These are phyloP conservation scores for Helleia helle DNA, from an alignment of 2,888 invertebrate genomes.

Conservation along the genomic window DNA sequence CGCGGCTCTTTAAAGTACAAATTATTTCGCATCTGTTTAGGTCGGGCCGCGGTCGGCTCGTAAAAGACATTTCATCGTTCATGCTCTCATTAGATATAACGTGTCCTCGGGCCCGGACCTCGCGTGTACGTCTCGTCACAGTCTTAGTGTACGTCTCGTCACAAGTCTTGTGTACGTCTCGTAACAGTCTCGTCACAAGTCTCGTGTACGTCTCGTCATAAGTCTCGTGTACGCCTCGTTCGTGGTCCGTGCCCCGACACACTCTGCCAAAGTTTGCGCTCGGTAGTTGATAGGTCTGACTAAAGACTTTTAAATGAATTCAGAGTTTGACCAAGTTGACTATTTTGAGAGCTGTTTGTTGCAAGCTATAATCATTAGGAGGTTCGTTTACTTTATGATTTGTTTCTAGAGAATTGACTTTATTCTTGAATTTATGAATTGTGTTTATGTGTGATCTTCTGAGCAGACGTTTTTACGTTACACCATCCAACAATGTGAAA, in stretches of 20 bases:
- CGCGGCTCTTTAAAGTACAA: slow-evolving; percentile 62
- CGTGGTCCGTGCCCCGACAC: slow-evolving; percentile 15
- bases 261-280: slow-evolving; percentile 41
- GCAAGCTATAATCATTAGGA: slow-evolving; percentile 23
- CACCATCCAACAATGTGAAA: no score
- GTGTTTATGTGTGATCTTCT: slow-evolving; percentile 46
- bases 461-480: slow-evolving; percentile 26
- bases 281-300: slow-evolving; percentile 36
- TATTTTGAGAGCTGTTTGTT: slow-evolving; percentile 7
- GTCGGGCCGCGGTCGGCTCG: slow-evolving; percentile 39
- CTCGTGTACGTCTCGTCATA: not conserved
- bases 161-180: not conserved
- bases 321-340: slow-evolving; percentile 18
- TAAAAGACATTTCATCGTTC: slow-evolving; percentile 46
- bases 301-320: slow-evolving; percentile 54
- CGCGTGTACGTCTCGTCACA: not conserved
- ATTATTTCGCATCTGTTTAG: slow-evolving; percentile 60
- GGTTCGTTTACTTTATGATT: slow-evolving; percentile 42
- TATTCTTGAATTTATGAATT: slow-evolving; percentile 54
- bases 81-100: slow-evolving; percentile 37
- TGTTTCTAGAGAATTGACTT: slow-evolving; percentile 51
- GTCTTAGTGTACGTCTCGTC: no score
- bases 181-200: no score
- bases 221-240: no score
- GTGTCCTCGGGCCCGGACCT: not conserved